A percentile compares a stretch with the other conserved stretches of the same genome.
Evolutionary conservation across 1,140 invertebrate species (phyloP).

Genomic region (Zaprionus ornatus): DNA sequence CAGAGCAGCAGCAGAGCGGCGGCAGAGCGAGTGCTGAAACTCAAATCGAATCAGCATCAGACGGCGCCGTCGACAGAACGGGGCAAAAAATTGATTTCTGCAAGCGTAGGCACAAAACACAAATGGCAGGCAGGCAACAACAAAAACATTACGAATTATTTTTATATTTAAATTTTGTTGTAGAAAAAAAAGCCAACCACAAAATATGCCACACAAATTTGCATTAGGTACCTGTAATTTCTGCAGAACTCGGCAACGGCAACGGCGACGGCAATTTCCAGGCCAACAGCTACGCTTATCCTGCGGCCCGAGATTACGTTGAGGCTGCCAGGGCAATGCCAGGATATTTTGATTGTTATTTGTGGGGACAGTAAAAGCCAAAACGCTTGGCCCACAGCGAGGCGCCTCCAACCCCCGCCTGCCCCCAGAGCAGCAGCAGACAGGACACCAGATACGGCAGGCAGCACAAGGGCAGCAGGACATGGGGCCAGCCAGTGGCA

Average conservation of each 20-base stretch:
- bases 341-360: constrained; percentile 75
- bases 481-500: constrained; percentile 21
- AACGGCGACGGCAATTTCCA: constrained; percentile 65
- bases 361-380: constrained; percentile 78
- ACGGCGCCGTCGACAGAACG: constrained; percentile 19
- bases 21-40: constrained; percentile 29
- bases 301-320: constrained; percentile 43
- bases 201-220: constrained; percentile 78
- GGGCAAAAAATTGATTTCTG: constrained; percentile 47
- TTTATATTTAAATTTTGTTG: constrained; percentile 42
- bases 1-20: constrained; percentile 18
- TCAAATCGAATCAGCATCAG: constrained; percentile 52
- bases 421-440: constrained; percentile 18
- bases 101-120: constrained; percentile 44
- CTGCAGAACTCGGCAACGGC: constrained; percentile 26
- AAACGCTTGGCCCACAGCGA: constrained; percentile 38
- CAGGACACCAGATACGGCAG: background rate
- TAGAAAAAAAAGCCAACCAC: constrained; percentile 6
- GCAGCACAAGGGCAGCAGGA: background rate
- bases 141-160: constrained; percentile 50
- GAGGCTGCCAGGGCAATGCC: constrained; percentile 22
- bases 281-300: constrained; percentile 53
- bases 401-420: background rate
- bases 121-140: background rate
- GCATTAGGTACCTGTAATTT: constrained; percentile 81